Percentiles rank a stretch among this genome's conserved stretches.
Conservation (phyloP, 2,113 vertebrate genomes). For the Psittacus erithacus region DNA sequence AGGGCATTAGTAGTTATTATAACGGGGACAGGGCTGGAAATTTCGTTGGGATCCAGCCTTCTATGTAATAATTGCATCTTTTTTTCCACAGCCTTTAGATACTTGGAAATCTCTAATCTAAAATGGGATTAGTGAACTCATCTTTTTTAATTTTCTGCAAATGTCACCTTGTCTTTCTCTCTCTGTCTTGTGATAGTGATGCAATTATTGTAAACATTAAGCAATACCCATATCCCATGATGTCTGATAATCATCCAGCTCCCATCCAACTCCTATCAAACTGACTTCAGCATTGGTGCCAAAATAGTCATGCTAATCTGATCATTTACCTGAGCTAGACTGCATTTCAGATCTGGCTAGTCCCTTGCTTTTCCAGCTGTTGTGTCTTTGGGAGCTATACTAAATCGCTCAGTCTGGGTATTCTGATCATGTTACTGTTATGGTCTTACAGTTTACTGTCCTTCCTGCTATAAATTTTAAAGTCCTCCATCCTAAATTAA, state of each 20-base stretch:
- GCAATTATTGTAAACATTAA: neutral
- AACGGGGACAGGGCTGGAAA: slow-evolving; percentile 27
- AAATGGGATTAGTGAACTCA: slow-evolving; percentile 21
- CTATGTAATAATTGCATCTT: neutral
- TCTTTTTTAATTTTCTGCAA: slow-evolving; percentile 49
- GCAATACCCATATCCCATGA: neutral
- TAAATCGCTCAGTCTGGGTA: neutral
- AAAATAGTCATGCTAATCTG: neutral
- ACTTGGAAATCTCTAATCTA: slow-evolving; percentile 20
- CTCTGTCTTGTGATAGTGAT: neutral
- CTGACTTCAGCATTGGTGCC: neutral
- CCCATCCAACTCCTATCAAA: neutral
- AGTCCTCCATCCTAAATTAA: neutral
- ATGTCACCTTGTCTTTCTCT: neutral
- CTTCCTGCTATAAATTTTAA: neutral
- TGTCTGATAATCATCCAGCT: neutral
- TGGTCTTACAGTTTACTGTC: neutral
- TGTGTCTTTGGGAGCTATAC: neutral
- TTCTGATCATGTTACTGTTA: neutral
- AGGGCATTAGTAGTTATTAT: slow-evolving; percentile 63
- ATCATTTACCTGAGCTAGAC: neutral
- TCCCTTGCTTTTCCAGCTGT: neutral
- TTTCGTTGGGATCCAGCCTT: slow-evolving; percentile 22
- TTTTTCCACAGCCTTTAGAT: neutral
- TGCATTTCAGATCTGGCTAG: neutral